Conservation (phyloP, 2,113 vertebrate genomes). For the Pachypanchax playfairii region DNA sequence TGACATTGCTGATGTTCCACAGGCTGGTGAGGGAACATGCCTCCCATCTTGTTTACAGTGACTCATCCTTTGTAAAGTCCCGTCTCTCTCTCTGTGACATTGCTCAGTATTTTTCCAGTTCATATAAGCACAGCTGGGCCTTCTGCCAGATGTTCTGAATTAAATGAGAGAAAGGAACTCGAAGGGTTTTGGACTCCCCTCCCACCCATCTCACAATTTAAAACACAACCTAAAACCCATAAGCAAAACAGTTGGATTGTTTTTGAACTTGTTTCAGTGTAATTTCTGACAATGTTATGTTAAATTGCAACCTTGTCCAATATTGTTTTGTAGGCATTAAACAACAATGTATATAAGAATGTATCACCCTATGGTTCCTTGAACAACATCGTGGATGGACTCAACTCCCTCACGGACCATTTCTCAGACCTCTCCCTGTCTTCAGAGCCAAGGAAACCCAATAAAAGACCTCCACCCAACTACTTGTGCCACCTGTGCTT, state of each 20-base stretch:
- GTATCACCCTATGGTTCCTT: constrained; percentile 95
- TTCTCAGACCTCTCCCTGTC: constrained; percentile 97
- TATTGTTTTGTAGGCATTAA: constrained; percentile 84
- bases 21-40: constrained; percentile 60
- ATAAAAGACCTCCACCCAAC: constrained; percentile 97
- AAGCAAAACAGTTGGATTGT: constrained; percentile 35
- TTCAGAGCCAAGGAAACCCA: constrained; percentile 95
- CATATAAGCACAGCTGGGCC: constrained; percentile 73
- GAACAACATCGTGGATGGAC: constrained; percentile 97
- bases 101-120: constrained; percentile 76
- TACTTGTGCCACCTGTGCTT: constrained; percentile 99
- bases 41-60: constrained; percentile 70
- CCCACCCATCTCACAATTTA: neutral
- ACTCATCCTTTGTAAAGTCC: constrained; percentile 71
- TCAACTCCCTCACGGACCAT: constrained; percentile 96
- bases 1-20: constrained; percentile 64
- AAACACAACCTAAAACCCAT: constrained; percentile 33
- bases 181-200: constrained; percentile 15
- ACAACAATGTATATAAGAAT: constrained; percentile 93
- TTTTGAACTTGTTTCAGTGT: neutral
- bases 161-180: constrained; percentile 70
- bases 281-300: neutral
- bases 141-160: constrained; percentile 74
- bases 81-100: constrained; percentile 61
- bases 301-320: constrained; percentile 5